Evolutionary conservation across 2,113 vertebrate genomes (phyloP), one percentile per base, ranked within the genome.

Genomic region (Illadopsis cleaveri): DNA sequence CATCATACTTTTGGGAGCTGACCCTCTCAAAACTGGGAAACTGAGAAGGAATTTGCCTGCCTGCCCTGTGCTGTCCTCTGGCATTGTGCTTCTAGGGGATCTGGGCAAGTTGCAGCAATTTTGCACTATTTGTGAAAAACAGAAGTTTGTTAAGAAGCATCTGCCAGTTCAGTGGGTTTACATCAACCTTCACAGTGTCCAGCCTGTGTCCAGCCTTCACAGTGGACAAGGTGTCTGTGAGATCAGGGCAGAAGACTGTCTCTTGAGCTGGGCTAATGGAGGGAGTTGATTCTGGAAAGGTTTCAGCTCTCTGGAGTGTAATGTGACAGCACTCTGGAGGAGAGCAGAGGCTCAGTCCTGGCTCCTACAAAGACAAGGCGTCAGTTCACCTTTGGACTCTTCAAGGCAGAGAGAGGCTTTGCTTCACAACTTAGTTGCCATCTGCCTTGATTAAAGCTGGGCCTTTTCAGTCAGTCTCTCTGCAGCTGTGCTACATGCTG

Each of bases 261-360:
- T 5, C 18, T 23, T 56, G 15, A 35, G 8, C 21, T 57, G 40
- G 50, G 45, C 35, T 58, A 53, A 44, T 4, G 6, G 50, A 47
- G 27, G 15, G 7, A 40, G 8, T 2, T 84, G 45, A 5, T 50
- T 86, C 22, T 78, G 48, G 25, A 50, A 68, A 37, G 51, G 65
- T 82, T 70, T 58, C 33, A 40, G 16, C 27, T 73, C 33, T 61
- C 20, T 31, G 44, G 51, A 64, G 23, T 10, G 33, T 23, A 24
- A n/a, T 28, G n/a, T 57, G 22, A 19, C 35, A 40, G 35, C 6
- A 2, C 47, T 68, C 21, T 15, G 31, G 38, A 58, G 33, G 35
- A 38, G 24, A 61, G 31, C 1, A 0, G 48, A 68, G 35, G 25
- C 30, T 56, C 53, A 53, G 0, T 58, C 53, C n/a, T 33, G 42